Base-by-base conservation (phyloP, 1,140 invertebrate genomes). In the Caenorhabditis brenneri region DNA sequence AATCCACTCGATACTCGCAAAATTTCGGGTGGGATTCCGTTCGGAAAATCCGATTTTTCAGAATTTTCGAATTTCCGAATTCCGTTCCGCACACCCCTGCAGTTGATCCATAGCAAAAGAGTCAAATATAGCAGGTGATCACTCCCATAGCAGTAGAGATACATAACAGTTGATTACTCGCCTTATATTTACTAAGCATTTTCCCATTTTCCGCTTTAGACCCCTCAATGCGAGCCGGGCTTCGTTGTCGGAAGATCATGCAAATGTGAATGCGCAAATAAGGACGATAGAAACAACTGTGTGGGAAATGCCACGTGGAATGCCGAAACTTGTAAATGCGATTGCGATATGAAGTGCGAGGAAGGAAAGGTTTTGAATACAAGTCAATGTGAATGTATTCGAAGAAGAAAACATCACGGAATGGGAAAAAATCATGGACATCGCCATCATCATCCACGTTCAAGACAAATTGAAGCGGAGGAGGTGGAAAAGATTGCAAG, bases 181-280 rank as follows among this genome's bases (percentile, higher is more conserved):
- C n/a, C n/a, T n/a, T n/a, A n/a, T n/a, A n/a, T n/a, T n/a, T n/a
- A n/a, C n/a, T n/a, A n/a, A n/a, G n/a, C n/a, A n/a, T n/a, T n/a
- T n/a, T n/a, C n/a, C n/a, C n/a, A n/a, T n/a, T n/a, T n/a, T n/a
- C n/a, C n/a, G n/a, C n/a, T n/a, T n/a, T n/a, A 80, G 78, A 33
- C 51, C 0, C 78, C 83, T 1, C 31, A 60, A 80, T 80, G 78
- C 27, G 51, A 48, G 7, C 39, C 65, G 6, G 83, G 83, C 0
- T 79, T 84, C 22, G 83, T 65, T 2, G 36, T 84, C 5, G 78
- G 83, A 1, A 46, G 69, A 48, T 55, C 39, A 2, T 84, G 83
- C 31, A 78, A 42, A 16, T 84, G 83, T 80, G 83, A 84, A 46
- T 84, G 83, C 29, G 27, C n/a, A 10, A 84, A 84, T 29, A 79